Evolutionary conservation across 2,113 vertebrate species (phyloP), one percentile per base, ranked within the genome.

Genomic region (Malurus alboscapulatus): DNA sequence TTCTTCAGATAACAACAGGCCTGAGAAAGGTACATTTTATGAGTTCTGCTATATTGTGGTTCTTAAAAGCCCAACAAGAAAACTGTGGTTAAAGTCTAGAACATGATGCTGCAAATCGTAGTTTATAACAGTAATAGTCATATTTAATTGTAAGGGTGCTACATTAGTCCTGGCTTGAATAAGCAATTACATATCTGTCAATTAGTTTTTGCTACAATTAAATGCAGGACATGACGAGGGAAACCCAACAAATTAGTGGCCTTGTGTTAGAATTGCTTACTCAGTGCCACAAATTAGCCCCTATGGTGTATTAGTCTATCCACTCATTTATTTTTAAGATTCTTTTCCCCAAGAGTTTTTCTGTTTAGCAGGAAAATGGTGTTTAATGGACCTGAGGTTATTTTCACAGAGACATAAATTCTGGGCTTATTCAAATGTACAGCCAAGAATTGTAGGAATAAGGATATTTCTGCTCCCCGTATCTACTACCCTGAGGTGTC

Each of bases 251-350:
- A 87, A 89, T 93, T 76, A 77, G 58, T 80, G 38, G 16, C 47
- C 50, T 54, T 67, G 22, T 66, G 38, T 95, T 90, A 57, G n/a
- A 86, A 84, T 26, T 90, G 53, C 40, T 84, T 78, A 42, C 26
- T 86, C 66, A 1, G 1, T 71, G 54, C 73, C 0, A 0, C 66
- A 78, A 54, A 92, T 92, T 78, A 88, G 22, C 36, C 81, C 38
- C 67, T 50, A 1, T 61, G 74, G 84, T 82, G 19, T 72, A 62
- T 75, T 92, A 88, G 30, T 75, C 38, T 81, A 42, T 94, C 53
- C 2, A 20, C 40, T 92, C 61, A 84, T 90, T 93, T 93, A 72
- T 88, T 94, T 92, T 96, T 84, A 65, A 84, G 86, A 84, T 82
- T 91, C 58, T 89, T 71, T 86, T 76, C 45, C 73, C 26, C 50